Conservation (phyloP, 2,113 vertebrate species). For the Meles meles region DNA sequence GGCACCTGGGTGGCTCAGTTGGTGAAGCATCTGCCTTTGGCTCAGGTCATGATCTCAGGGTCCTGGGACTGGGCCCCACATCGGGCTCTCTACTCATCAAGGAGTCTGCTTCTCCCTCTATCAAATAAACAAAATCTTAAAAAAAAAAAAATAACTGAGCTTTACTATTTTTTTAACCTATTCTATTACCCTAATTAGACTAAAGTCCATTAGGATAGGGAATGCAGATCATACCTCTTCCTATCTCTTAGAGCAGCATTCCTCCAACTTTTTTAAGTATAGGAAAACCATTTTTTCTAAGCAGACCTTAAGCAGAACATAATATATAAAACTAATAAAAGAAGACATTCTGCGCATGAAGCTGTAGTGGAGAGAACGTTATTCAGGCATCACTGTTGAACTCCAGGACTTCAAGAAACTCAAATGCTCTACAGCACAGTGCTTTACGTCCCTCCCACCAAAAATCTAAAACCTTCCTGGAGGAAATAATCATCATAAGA, state of each 20-base stretch:
- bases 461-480: background rate
- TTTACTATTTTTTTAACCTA: background rate
- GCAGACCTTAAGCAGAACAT: background rate
- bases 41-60: too few relatives aligned
- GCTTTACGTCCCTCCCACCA: background rate
- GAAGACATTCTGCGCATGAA: slow-evolving; percentile 3
- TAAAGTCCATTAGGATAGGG: background rate
- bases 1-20: too few relatives aligned
- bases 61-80: too few relatives aligned
- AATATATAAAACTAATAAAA: slow-evolving; percentile 29
- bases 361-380: background rate
- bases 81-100: too few relatives aligned
- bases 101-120: too few relatives aligned
- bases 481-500: background rate
- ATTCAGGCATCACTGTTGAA: background rate
- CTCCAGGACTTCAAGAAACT: background rate
- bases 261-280: background rate
- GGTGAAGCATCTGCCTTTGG: background rate
- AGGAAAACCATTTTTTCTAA: background rate
- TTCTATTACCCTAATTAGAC: background rate
- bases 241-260: background rate
- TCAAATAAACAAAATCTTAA: too few relatives aligned
- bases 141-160: background rate
- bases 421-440: background rate
- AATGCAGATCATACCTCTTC: background rate